Evolutionary conservation across 2,888 invertebrate genomes (phyloP).

Genomic region (Tyria jacobaeae): DNA sequence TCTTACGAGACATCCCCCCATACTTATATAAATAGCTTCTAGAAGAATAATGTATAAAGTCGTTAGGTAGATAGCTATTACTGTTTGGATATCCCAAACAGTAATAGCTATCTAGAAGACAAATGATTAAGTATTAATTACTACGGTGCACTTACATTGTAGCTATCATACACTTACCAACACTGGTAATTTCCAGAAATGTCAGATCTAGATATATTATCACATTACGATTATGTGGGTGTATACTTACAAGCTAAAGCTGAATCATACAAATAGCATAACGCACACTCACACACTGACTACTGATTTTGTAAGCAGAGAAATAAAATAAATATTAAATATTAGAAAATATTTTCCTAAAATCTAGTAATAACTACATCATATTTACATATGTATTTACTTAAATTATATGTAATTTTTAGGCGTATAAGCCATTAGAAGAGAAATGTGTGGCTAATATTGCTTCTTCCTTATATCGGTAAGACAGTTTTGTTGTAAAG

Average conservation of each 20-base stretch:
- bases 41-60: slow-evolving; percentile 11
- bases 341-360: not conserved
- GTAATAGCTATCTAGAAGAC: slow-evolving; percentile 1
- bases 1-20: not conserved
- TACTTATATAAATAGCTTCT: not conserved
- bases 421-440: slow-evolving; percentile 18
- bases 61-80: too few relatives aligned
- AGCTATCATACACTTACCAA: not conserved
- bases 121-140: slow-evolving; percentile 2
- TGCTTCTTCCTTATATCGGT: not conserved
- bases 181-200: not conserved
- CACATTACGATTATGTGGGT: slow-evolving; percentile 44
- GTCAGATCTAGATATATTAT: slow-evolving; percentile 33
- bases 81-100: not conserved
- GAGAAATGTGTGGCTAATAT: slow-evolving; percentile 31
- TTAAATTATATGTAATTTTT: not conserved
- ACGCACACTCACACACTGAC: not conserved
- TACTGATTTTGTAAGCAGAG: not conserved
- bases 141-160: slow-evolving; percentile 12
- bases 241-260: slow-evolving; percentile 23
- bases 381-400: not conserved
- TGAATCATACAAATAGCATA: slow-evolving; percentile 1
- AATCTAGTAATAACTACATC: not conserved
- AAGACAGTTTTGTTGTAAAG: too few relatives aligned
- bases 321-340: not conserved